Evolutionary conservation across 2,113 vertebrate species (phyloP).

Genomic region (Chauna torquata): DNA sequence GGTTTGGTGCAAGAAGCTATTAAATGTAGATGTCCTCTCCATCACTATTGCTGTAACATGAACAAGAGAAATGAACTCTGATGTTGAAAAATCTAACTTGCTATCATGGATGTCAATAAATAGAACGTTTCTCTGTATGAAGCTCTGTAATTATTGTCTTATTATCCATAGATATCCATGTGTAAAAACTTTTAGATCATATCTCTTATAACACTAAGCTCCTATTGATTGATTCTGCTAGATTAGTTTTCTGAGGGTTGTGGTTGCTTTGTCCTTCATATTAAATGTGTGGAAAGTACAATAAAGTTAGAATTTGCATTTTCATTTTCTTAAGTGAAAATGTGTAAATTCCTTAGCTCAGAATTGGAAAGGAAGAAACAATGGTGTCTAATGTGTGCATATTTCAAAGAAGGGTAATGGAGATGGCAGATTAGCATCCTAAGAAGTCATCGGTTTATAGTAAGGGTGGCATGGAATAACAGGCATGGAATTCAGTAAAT

Average conservation of each 20-base stretch:
- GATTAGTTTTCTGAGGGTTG: not conserved
- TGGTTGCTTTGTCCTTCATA: not conserved
- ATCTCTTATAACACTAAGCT: not conserved
- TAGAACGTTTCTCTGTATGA: not conserved
- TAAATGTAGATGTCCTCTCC: fast-evolving
- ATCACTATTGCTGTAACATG: not conserved
- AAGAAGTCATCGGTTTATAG: not conserved
- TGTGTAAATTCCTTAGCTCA: not conserved
- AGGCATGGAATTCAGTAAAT: not conserved
- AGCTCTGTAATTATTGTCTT: not conserved
- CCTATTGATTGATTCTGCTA: not conserved
- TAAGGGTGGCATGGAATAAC: no score
- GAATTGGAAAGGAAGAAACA: not conserved
- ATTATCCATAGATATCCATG: not conserved
- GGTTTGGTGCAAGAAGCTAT: not conserved
- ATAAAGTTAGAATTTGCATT: not conserved
- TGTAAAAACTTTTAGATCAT: not conserved
- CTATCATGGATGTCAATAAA: not conserved
- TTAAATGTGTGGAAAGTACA: not conserved
- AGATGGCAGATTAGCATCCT: not conserved
- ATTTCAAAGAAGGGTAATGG: not conserved
- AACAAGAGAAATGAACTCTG: not conserved
- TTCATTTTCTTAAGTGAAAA: not conserved
- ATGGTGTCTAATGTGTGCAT: not conserved
- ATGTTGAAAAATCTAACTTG: not conserved